Conservation (phyloP, 2,797 vertebrate genomes). For the Macropodus opercularis region DNA sequence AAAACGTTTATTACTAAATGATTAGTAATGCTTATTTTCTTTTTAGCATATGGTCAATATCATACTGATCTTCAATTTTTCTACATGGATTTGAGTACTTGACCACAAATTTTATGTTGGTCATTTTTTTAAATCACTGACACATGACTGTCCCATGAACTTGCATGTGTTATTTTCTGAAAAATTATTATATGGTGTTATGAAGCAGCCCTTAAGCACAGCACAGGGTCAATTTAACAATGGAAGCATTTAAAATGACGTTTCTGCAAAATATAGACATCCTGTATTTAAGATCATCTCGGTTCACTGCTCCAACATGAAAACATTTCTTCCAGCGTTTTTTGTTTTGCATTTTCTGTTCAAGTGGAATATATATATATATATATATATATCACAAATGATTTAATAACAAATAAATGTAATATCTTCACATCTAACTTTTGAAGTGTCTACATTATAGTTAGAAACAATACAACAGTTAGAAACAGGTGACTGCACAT, state of each 20-base stretch:
- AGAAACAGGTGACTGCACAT: no score
- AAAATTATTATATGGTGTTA: not conserved
- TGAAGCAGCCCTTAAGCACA: conserved; percentile 52
- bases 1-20: conserved; percentile 12
- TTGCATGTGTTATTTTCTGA: not conserved
- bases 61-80: not conserved
- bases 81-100: not conserved
- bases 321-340: conserved; percentile 3
- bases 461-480: not conserved
- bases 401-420: conserved; percentile 66
- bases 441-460: not conserved
- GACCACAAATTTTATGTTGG: not conserved
- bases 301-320: not conserved
- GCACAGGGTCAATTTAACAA: conserved; percentile 36
- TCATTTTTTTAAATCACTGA: conserved; percentile 36
- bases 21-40: conserved; percentile 2
- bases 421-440: not conserved
- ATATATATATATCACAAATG: conserved; percentile 46
- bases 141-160: not conserved
- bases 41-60: not conserved
- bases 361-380: conserved; percentile 53
- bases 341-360: conserved; percentile 18
- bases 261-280: conserved; percentile 33
- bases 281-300: conserved; percentile 21
- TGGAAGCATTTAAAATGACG: conserved; percentile 8